phyloP scores from a whole-genome alignment of 2,797 vertebrate species.

The Xiphorhynchus erythropygius region DNA sequence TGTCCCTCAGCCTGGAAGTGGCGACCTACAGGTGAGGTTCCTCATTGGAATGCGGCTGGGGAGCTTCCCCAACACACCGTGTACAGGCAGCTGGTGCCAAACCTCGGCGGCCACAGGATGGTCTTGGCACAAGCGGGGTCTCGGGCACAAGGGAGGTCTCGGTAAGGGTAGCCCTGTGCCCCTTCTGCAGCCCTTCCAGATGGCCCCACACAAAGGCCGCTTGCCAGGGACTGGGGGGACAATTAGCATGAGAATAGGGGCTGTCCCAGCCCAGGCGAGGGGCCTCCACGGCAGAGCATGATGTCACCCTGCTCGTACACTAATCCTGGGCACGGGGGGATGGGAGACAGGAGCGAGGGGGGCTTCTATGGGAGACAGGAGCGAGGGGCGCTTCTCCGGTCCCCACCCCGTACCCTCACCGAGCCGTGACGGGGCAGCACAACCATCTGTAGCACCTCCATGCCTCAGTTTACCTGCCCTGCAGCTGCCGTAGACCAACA shows the following conservation, averaged over 20 bases:
- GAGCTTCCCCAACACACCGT: rapidly evolving
- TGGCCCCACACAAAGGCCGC: constrained; percentile 52
- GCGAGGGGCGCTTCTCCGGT: background rate
- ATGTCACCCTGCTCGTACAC: constrained; percentile 30
- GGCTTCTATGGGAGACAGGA: background rate
- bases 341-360: background rate
- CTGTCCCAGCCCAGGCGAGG: constrained; percentile 29
- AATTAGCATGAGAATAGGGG: constrained; percentile 77
- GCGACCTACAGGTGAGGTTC: constrained; percentile 88
- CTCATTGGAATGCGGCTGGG: rapidly evolving
- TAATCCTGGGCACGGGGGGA: background rate
- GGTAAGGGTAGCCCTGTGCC: background rate
- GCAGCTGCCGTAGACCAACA: rapidly evolving
- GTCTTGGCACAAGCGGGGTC: background rate
- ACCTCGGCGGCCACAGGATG: rapidly evolving
- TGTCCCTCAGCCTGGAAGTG: constrained; percentile 90
- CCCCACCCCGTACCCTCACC: rapidly evolving
- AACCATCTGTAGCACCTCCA: rapidly evolving
- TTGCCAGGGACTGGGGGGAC: background rate
- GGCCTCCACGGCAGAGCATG: constrained; percentile 55
- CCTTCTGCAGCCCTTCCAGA: background rate
- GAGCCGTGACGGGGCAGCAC: background rate
- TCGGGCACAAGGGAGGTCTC: background rate
- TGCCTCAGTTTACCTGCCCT: background rate
- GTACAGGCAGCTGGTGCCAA: background rate